Percentiles rank a stretch among this genome's conserved stretches.
These are phyloP conservation scores for Oceanodroma tethys DNA, from an alignment of 2,113 vertebrate genomes.

Conservation along the genomic window DNA sequence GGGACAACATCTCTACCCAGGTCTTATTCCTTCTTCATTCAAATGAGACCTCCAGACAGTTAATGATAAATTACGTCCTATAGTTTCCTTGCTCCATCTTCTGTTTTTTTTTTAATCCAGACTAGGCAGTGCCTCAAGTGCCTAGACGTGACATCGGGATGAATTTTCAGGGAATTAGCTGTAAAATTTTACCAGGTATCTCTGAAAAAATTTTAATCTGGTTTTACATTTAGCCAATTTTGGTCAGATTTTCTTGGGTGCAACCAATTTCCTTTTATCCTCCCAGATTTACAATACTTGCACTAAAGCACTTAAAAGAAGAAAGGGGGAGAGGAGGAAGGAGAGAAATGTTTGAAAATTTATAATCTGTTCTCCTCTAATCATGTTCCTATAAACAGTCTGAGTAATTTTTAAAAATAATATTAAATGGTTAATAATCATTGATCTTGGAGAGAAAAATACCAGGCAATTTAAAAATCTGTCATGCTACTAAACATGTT, in stretches of 20 bases:
- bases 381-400: background rate
- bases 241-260: background rate
- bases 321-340: background rate
- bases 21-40: background rate
- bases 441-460: background rate
- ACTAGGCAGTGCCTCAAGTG: background rate
- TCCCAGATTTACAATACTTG: background rate
- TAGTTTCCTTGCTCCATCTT: background rate
- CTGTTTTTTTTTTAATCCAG: background rate
- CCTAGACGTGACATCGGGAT: background rate
- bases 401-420: background rate
- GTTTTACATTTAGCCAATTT: background rate
- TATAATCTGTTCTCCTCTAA: background rate
- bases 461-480: background rate
- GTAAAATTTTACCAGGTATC: background rate
- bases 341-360: background rate
- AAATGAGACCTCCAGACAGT: background rate
- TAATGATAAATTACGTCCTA: background rate
- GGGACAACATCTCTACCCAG: background rate
- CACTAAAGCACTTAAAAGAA: background rate
- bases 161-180: background rate
- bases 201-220: background rate
- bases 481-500: background rate
- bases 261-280: background rate
- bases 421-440: background rate